Percentiles rank a stretch among this genome's conserved stretches.
These are phyloP conservation scores for Gastrophysa polygoni DNA, from an alignment of 2,888 invertebrate genomes.

Conservation along the genomic window DNA sequence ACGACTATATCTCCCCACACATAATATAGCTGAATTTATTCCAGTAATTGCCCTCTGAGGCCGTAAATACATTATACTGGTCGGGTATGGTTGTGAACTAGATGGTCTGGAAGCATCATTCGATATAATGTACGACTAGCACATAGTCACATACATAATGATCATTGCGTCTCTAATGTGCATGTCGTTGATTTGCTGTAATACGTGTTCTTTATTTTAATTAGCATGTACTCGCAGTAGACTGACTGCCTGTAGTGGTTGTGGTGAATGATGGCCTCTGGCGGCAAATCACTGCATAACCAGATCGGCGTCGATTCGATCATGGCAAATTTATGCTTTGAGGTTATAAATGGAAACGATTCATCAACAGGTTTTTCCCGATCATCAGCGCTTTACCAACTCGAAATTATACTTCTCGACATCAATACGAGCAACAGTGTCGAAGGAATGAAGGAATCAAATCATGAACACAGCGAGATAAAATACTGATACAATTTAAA, in stretches of 20 bases:
- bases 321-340: not conserved
- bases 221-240: constrained; percentile 4
- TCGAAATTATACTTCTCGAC: too few species aligned
- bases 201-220: constrained; percentile 19
- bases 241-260: not conserved
- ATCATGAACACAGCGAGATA: too few species aligned
- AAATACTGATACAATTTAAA: too few species aligned
- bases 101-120: constrained; percentile 10
- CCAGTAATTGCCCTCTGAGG: constrained; percentile 27
- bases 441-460: too few species aligned
- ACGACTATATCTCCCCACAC: constrained; percentile 25
- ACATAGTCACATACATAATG: constrained; percentile 15
- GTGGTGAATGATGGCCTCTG: not conserved
- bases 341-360: not conserved
- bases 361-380: not conserved
- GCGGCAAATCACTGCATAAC: not conserved
- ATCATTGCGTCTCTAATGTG: constrained; percentile 8
- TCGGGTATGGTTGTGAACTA: not conserved
- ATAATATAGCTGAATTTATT: constrained; percentile 34
- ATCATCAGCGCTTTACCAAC: not conserved
- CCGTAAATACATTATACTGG: constrained; percentile 39
- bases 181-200: constrained; percentile 11
- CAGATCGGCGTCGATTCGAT: not conserved
- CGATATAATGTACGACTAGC: constrained; percentile 4
- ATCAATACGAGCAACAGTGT: too few species aligned